A percentile compares a stretch with the other conserved stretches of the same genome.
These are phyloP conservation scores for Cottus gobio DNA, from an alignment of 2,113 vertebrate genomes.

Conservation along the genomic window DNA sequence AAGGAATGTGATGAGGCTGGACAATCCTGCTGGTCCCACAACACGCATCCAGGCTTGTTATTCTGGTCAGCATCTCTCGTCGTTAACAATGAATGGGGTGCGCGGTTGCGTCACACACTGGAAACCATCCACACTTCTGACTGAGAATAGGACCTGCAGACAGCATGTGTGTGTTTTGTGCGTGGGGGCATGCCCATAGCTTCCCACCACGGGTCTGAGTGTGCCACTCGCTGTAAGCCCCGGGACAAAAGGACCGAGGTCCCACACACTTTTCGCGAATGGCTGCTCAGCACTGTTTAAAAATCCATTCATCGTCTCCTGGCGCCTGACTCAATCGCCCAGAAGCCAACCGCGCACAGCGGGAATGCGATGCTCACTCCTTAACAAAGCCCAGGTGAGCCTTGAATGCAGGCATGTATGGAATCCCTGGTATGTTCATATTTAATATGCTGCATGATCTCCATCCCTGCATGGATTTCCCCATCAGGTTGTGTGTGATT, in stretches of 20 bases:
- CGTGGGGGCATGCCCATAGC: conserved; percentile 60
- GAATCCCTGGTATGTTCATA: conserved; percentile 76
- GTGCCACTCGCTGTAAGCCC: conserved; percentile 80
- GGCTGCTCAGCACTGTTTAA: conserved; percentile 76
- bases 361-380: conserved; percentile 20
- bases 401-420: conserved; percentile 39
- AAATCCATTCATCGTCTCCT: conserved; percentile 69
- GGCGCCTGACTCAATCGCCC: conserved; percentile 57
- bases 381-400: conserved; percentile 45
- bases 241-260: conserved; percentile 81
- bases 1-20: conserved; percentile 87
- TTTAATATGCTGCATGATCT: conserved; percentile 65
- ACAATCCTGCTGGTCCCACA: conserved; percentile 72
- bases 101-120: conserved; percentile 69
- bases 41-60: conserved; percentile 77
- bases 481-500: conserved; percentile 15
- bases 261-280: conserved; percentile 61
- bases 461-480: conserved; percentile 23
- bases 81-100: conserved; percentile 82
- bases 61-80: conserved; percentile 85
- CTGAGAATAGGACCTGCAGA: conserved; percentile 41
- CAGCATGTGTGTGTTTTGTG: conserved; percentile 33
- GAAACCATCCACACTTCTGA: conserved; percentile 73
- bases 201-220: conserved; percentile 81
- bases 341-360: conserved; percentile 26